phyloP scores from a whole-genome alignment of 2,797 vertebrate species.

The Phrynocephalus forsythii region DNA sequence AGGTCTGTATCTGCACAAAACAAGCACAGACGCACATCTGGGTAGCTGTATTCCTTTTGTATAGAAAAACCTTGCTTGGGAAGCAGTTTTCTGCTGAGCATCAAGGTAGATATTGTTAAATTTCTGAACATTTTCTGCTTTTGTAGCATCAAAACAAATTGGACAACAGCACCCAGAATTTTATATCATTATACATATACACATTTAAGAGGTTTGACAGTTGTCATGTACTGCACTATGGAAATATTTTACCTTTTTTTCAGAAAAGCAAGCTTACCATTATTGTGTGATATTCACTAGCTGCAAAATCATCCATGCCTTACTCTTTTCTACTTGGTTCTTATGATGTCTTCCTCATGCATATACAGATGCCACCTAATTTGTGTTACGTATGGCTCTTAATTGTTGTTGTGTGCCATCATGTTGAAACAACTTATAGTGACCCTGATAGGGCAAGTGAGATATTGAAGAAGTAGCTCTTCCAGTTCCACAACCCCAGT shows the following conservation, averaged over 20 bases:
- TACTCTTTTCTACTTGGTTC: background rate
- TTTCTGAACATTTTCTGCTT: background rate
- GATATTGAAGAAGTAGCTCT: no score
- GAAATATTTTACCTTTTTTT: slow-evolving; percentile 39
- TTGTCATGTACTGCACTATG: slow-evolving; percentile 57
- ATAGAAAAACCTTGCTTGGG: background rate
- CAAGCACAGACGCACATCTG: no score
- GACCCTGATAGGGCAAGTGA: no score
- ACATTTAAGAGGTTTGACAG: slow-evolving; percentile 54
- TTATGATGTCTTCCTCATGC: background rate
- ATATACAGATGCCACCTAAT: background rate
- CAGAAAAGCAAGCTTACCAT: slow-evolving; percentile 28
- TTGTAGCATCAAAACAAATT: slow-evolving; percentile 24
- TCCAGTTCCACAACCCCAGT: no score
- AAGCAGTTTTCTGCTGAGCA: slow-evolving; percentile 22
- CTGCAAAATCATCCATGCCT: slow-evolving; percentile 28
- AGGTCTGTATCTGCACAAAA: no score
- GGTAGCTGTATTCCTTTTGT: background rate
- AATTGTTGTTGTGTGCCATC: no score
- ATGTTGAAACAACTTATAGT: no score
- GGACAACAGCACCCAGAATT: background rate
- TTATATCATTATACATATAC: slow-evolving; percentile 34
- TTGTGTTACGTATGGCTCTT: background rate
- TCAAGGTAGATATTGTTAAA: background rate
- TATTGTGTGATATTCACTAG: slow-evolving; percentile 24